These are phyloP conservation scores for Microhierax caerulescens DNA, from an alignment of 2,797 vertebrate genomes.

Conservation along the genomic window DNA sequence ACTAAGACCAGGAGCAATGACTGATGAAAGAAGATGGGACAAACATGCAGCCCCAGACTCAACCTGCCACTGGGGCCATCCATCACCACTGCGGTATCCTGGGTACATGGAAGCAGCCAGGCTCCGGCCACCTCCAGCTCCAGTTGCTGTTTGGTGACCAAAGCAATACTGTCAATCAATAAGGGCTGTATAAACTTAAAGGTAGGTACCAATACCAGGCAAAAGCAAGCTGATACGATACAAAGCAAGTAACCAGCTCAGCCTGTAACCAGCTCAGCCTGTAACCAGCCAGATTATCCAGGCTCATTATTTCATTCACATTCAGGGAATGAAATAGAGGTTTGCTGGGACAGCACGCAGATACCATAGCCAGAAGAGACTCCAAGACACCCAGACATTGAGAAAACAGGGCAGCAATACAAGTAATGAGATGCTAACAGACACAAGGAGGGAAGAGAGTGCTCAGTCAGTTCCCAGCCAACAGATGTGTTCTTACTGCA, in stretches of 20 bases:
- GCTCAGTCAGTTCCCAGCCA: neutral
- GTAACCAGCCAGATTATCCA: neutral
- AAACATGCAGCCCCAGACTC: neutral
- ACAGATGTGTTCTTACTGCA: neutral
- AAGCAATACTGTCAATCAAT: neutral
- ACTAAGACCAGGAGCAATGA: neutral
- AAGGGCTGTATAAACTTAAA: neutral
- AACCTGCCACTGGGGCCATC: neutral
- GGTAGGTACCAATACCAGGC: neutral
- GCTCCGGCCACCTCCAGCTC: neutral
- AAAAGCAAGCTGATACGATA: neutral
- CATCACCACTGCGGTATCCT: neutral
- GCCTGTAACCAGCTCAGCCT: neutral
- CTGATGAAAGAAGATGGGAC: neutral
- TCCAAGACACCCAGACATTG: neutral
- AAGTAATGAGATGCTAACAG: neutral
- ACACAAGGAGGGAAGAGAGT: neutral
- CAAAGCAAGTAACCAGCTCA: neutral
- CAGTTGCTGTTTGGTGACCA: neutral
- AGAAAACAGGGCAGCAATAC: neutral
- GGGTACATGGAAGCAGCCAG: rapidly evolving
- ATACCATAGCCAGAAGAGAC: neutral
- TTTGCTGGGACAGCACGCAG: neutral
- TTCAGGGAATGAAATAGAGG: neutral
- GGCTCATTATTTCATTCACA: neutral